Conservation (phyloP, 2,797 vertebrate genomes). For the Heteromormyrus szaboi region DNA sequence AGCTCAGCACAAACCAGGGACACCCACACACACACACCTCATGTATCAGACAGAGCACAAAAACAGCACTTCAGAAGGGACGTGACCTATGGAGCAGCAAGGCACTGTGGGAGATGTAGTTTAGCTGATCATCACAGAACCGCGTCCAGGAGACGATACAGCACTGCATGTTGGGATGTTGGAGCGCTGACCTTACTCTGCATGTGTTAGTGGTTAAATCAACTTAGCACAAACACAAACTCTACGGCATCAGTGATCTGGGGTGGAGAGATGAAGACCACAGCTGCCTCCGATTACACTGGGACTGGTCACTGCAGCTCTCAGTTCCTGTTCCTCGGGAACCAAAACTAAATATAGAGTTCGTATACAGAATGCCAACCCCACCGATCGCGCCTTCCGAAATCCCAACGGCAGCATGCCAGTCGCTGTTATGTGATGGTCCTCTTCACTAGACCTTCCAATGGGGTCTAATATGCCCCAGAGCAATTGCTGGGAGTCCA, state of each 20-base stretch:
- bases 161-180: neutral
- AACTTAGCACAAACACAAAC: neutral
- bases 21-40: neutral
- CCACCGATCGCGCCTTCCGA: neutral
- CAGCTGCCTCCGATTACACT: neutral
- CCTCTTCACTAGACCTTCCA: neutral
- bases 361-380: neutral
- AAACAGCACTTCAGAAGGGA: conserved; percentile 8
- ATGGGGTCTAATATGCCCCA: conserved; percentile 52
- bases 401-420: neutral
- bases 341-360: neutral
- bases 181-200: neutral
- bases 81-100: conserved; percentile 12
- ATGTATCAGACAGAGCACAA: neutral
- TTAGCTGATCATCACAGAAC: neutral
- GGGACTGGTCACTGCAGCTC: neutral
- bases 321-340: neutral
- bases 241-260: neutral
- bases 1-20: neutral
- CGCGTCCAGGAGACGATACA: neutral
- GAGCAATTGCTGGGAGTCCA: conserved; percentile 60
- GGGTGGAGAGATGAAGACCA: neutral
- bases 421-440: neutral
- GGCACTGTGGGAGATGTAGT: conserved; percentile 22
- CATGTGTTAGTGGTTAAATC: neutral